Percentiles rank a stretch among this genome's conserved stretches.
Conservation (phyloP, 2,888 invertebrate species). For the Seira ritae region DNA sequence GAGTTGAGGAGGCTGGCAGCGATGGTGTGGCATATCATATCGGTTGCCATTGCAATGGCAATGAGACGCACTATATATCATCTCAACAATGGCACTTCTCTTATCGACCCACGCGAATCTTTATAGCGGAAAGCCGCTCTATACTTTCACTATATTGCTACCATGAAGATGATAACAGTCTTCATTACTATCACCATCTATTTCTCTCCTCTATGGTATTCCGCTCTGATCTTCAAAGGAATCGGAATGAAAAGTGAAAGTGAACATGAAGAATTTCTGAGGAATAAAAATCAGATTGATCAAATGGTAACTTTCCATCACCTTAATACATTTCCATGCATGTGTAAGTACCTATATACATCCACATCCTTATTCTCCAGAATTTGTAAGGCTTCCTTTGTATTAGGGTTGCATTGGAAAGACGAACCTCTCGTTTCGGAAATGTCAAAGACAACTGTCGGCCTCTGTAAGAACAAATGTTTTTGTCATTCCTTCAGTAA, state of each 20-base stretch:
- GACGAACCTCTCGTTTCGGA: not conserved
- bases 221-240: not conserved
- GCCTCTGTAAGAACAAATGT: not conserved
- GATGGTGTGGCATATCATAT: too few species aligned
- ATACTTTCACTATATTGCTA: not conserved
- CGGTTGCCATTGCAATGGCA: too few species aligned
- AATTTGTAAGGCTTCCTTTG: not conserved
- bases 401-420: not conserved
- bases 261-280: not conserved
- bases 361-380: not conserved
- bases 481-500: not conserved
- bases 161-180: not conserved
- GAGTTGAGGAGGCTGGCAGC: not conserved
- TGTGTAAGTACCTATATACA: not conserved
- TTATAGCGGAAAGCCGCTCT: not conserved
- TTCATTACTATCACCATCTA: not conserved
- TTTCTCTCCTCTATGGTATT: not conserved
- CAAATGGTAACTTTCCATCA: constrained; percentile 17
- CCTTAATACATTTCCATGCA: not conserved
- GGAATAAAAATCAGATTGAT: constrained; percentile 31
- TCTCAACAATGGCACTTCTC: not conserved
- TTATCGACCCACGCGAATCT: not conserved
- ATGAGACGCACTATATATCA: not conserved
- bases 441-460: constrained; percentile 55
- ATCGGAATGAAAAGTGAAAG: not conserved